Base-by-base conservation (phyloP, 2,113 vertebrate species). In the Oreocharis arfaki region DNA sequence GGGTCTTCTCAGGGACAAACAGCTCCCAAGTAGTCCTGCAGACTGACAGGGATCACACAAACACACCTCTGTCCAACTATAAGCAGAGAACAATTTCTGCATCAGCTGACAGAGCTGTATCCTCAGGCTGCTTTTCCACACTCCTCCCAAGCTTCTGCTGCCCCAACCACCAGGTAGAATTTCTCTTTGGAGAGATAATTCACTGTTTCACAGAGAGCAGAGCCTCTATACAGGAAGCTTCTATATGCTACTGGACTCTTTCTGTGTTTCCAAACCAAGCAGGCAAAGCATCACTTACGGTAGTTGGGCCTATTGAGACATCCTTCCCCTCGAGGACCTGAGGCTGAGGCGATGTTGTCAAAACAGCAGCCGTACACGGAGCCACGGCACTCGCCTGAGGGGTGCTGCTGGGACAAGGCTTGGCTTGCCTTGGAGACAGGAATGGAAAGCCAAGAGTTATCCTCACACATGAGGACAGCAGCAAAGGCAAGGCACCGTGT, bases 281-380 rank as follows among this genome's bases (percentile, higher is more conserved):
- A 96, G 68, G 26, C 59, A 50, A 90, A 94, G 64, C 13, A 21
- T 77, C 59, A 97, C 98, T 98, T 97, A 99, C 99, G 87, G n/a
- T 98, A 96, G 92, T 74, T 93, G 68, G 99, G 98, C 68, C 97
- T 98, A 56, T 96, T 93, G 61, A 91, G 97, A 87, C 99, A 99
- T 84, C 98, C 98, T 94, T 99, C 99, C 49, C 99, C 99, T n/a
- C 67, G 97, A 87, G 99, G 98, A 11, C 99, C 99, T 1, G 71
- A 90, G 26, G 99, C 99, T 11, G 98, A 95, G 32, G 98, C 98
- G 16, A 97, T 37, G 2, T 98, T 98, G 97, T 99, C 99, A 83
- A 98, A 99, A 69, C 99, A 99, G 96, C 99, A 99, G 70, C 99
- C 99, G 1, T 98, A 99, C 53, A 73, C 24, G 73, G 99, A 99